These are phyloP conservation scores for Tragelaphus scriptus DNA, from an alignment of 2,113 vertebrate species.

Conservation along the genomic window DNA sequence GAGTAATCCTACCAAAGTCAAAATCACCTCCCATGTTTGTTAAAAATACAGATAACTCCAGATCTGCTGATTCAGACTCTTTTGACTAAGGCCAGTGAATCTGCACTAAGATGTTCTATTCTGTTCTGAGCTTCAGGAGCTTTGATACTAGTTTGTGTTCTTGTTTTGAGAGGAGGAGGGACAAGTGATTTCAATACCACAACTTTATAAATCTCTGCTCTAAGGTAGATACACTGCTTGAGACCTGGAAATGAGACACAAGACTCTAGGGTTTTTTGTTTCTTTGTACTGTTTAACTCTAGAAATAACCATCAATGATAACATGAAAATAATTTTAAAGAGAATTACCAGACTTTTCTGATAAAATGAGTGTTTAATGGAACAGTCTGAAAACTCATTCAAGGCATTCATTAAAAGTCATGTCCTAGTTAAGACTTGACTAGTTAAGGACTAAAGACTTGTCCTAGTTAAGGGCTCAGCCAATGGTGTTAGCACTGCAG, in stretches of 20 bases:
- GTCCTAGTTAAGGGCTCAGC: neutral
- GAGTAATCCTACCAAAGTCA: neutral
- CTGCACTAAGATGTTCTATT: neutral
- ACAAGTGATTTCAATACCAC: neutral
- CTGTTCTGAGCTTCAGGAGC: neutral
- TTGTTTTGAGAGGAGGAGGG: neutral
- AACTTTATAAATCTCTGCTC: neutral
- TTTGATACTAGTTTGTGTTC: neutral
- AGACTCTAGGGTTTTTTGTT: neutral
- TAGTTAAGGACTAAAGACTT: neutral
- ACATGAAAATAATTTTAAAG: neutral
- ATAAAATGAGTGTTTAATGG: neutral
- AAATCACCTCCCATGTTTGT: neutral
- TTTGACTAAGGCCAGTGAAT: neutral
- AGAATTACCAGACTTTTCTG: neutral
- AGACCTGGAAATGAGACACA: neutral
- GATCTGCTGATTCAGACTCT: neutral
- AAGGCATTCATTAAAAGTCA: neutral
- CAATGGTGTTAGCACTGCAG: neutral
- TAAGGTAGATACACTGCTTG: neutral
- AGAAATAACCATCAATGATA: neutral
- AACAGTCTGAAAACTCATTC: neutral
- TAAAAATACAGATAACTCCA: neutral
- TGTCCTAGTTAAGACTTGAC: neutral
- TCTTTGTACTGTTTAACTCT: neutral